These are phyloP conservation scores for Neofelis nebulosa DNA, from an alignment of 2,113 vertebrate species.

Conservation along the genomic window DNA sequence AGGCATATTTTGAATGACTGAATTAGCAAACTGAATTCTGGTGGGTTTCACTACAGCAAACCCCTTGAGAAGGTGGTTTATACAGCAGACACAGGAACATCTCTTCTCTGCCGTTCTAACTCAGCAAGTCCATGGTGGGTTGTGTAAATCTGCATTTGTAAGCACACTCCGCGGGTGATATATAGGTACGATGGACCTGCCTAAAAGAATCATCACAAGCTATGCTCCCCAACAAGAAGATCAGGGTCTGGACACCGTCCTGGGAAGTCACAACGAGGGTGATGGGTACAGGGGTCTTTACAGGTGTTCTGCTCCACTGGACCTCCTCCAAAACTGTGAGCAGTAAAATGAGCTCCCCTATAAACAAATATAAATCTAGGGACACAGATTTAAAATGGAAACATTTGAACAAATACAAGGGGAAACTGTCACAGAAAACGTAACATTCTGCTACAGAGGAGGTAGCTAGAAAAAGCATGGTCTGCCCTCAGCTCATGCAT, in stretches of 20 bases:
- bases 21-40: background rate
- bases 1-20: background rate
- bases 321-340: background rate
- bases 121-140: background rate
- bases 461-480: background rate
- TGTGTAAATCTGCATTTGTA: background rate
- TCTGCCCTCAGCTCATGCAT: slow-evolving; percentile 66
- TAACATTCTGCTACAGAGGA: slow-evolving; percentile 26
- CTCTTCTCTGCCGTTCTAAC: background rate
- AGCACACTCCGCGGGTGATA: background rate
- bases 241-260: background rate
- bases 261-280: background rate
- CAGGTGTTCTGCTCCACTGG: background rate
- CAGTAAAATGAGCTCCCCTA: background rate
- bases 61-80: background rate
- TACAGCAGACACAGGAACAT: background rate
- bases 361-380: background rate
- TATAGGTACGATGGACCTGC: background rate
- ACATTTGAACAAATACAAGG: slow-evolving; percentile 37
- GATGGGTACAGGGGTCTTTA: too few species aligned
- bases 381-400: slow-evolving; percentile 33
- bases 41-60: background rate
- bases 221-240: background rate
- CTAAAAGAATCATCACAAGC: background rate
- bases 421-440: slow-evolving; percentile 32